A percentile compares a stretch with the other conserved stretches of the same genome.
Conservation (phyloP, 2,797 vertebrate genomes). For the Helostoma temminkii region DNA sequence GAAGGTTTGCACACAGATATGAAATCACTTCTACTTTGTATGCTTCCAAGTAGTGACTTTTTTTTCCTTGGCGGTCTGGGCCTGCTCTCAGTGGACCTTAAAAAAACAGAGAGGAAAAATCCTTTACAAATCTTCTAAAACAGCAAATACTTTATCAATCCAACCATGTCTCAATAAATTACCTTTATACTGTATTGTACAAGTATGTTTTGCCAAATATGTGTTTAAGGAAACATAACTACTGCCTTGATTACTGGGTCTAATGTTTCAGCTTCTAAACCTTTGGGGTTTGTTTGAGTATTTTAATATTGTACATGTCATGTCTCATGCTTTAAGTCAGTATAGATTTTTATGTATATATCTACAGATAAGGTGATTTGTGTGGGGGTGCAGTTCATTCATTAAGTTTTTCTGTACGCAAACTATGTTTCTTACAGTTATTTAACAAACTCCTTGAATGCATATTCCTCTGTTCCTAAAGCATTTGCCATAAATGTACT, state of each 20-base stretch:
- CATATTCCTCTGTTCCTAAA: neutral
- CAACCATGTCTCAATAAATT: constrained; percentile 20
- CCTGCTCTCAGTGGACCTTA: constrained; percentile 7
- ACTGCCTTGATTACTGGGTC: neutral
- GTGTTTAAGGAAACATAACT: constrained; percentile 24
- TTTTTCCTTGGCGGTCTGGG: constrained; percentile 21
- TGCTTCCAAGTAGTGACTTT: constrained; percentile 14
- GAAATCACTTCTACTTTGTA: constrained; percentile 38
- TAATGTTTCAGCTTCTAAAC: constrained; percentile 14
- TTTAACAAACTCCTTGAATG: no score
- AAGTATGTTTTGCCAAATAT: constrained; percentile 16
- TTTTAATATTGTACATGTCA: constrained; percentile 31
- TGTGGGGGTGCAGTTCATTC: no score
- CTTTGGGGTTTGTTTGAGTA: constrained; percentile 34
- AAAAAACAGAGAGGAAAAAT: constrained; percentile 21
- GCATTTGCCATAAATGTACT: neutral
- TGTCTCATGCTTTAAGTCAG: constrained; percentile 7
- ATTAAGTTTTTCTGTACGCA: no score
- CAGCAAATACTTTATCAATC: constrained; percentile 10
- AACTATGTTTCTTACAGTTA: no score
- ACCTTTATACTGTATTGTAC: constrained; percentile 1
- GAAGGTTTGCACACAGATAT: constrained; percentile 38
- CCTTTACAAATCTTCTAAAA: constrained; percentile 14
- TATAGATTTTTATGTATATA: neutral
- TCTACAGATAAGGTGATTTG: no score